phyloP scores from a whole-genome alignment of 1,140 invertebrate genomes.

The Brachionus rubens region DNA sequence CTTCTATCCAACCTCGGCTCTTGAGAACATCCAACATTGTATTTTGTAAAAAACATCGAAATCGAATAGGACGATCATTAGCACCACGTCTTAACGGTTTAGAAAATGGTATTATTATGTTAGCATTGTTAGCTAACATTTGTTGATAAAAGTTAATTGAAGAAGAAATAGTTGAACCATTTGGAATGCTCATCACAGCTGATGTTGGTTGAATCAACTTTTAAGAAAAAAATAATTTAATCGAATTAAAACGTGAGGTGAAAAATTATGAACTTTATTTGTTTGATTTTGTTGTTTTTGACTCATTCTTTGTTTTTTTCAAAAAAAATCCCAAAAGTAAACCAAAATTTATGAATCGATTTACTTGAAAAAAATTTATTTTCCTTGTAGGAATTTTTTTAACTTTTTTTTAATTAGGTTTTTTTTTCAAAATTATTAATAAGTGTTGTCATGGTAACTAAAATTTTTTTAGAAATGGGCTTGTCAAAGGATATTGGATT shows the following conservation, averaged over 20 bases:
- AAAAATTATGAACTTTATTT: not conserved
- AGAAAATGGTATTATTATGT: slow-evolving; percentile 28
- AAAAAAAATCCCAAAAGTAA: too few species aligned
- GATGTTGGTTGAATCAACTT: not conserved
- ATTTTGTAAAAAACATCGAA: slow-evolving; percentile 58
- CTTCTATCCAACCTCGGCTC: slow-evolving; percentile 59
- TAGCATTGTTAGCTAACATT: slow-evolving; percentile 1
- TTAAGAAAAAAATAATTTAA: too few species aligned
- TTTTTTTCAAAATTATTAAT: too few species aligned
- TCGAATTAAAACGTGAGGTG: too few species aligned
- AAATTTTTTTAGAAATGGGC: too few species aligned
- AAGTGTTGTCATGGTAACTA: too few species aligned
- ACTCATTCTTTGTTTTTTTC: not conserved
- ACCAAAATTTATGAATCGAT: too few species aligned
- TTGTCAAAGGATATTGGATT: too few species aligned
- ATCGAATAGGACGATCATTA: slow-evolving; percentile 56
- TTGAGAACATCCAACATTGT: slow-evolving; percentile 59
- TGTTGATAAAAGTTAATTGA: not conserved
- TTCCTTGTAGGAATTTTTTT: too few species aligned
- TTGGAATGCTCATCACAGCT: not conserved
- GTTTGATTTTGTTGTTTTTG: not conserved
- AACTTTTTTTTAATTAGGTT: too few species aligned
- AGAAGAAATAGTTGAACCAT: not conserved
- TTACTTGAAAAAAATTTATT: too few species aligned
- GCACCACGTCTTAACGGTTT: slow-evolving; percentile 27